Base-by-base conservation (phyloP, 2,113 vertebrate species). In the Xyliphius kryptos region DNA sequence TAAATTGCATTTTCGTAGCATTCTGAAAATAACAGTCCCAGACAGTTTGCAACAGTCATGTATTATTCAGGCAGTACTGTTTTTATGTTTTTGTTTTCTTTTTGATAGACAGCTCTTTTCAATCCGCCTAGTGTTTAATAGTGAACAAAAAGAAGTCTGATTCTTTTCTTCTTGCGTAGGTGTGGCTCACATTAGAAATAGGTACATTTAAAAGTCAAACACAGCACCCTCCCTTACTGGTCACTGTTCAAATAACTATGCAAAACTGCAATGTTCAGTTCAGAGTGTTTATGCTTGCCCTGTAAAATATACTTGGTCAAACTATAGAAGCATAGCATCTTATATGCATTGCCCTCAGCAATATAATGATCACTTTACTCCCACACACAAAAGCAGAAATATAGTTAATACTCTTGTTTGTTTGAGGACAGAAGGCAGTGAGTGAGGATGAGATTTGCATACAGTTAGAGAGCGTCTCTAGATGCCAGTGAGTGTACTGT, bases 401-500 rank as follows among this genome's bases (percentile, higher is more conserved):
- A n/a, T n/a, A n/a, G n/a, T n/a, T n/a, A n/a, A n/a, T n/a, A n/a
- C n/a, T n/a, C n/a, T n/a, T n/a, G n/a, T n/a, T n/a, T n/a, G n/a
- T n/a, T n/a, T n/a, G n/a, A n/a, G n/a, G n/a, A n/a, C 21, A 67
- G 48, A 56, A 52, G 13, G 38, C 49, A 77, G 74, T 56, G 63
- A 68, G 72, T 46, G 36, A 38, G 47, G 47, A 41, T 7, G 13
- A 1, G 48, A 68, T 86, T 86, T 87, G 85, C 85, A 85, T 85
- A 84, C 82, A 85, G 82, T 86, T 86, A 86, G 74, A 82, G 83
- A 20, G 74, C 67, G 75, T 71, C 72, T 79, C 70, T 36, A 46
- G 55, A 74, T 50, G 49, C 61, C 57, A 67, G 61, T 52, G 51
- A 74, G 61, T 70, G 69, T 76, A 80, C 71, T 73, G 76, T 81